Evolutionary conservation across 1,140 invertebrate genomes (phyloP), one percentile per base, ranked within the genome.

Genomic region (Brachionus manjavacas): DNA sequence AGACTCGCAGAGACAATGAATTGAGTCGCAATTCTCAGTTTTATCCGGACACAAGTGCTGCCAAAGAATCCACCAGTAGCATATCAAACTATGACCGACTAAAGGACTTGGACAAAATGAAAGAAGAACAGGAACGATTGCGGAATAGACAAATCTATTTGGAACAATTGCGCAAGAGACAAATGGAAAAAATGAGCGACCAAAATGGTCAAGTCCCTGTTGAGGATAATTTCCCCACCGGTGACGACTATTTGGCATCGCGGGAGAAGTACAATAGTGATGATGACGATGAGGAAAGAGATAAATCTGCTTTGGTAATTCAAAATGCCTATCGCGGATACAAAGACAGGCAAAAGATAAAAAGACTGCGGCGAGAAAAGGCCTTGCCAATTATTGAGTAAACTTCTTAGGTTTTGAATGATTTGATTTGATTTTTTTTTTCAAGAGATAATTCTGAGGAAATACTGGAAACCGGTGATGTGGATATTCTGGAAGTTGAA

Each of bases 81-180:
- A 23, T 78, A 41, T 46, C 39, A n/a, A 79, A 52, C 46, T 79
- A 60, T 41, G 52, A 64, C n/a, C 28, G 28, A 6, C 11, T 35
- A 7, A 81, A 23, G 49, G 79, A 81, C 8, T 81, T 39, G 28
- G 79, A 81, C 12, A 83, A 83, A 83, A 41, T 83, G 39, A 68
- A 35, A 83, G 64, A 83, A 68, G 80, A 83, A 72, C 80, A 83
- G 68, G 80, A 83, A 12, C 31, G 80, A 55, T 31, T 83, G 12
- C 31, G 80, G 20, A 68, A 20, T n/a, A 20, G 80, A 25, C 80
- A 83, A 72, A 43, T 43, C 14, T 52, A 83, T 60, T 52, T 83
- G 31, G 80, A 83, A 35, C 64, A 41, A 28, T n/a, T 83, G 60
- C 60, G 80, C 41, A 60, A 68, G 25, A 81, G 49, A 81, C 52